A percentile compares a stretch with the other conserved stretches of the same genome.
These are phyloP conservation scores for Gymnothorax javanicus DNA, from an alignment of 2,797 vertebrate genomes.

Conservation along the genomic window DNA sequence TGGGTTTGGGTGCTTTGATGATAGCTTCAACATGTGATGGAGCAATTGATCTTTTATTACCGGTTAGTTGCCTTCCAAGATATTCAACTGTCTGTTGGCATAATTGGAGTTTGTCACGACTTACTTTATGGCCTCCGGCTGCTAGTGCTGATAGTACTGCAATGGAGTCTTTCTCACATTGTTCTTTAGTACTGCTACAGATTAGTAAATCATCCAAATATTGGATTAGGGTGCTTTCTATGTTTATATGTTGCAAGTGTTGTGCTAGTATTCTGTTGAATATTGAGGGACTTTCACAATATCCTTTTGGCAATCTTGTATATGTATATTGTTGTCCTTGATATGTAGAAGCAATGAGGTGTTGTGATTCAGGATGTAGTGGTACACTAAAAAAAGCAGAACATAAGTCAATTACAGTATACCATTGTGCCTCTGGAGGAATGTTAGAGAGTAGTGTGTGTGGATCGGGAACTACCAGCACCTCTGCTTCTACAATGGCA, in stretches of 20 bases:
- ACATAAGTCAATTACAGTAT: no score
- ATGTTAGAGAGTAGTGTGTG: background rate
- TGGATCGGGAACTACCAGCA: background rate
- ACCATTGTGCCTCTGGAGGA: no score
- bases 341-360: no score
- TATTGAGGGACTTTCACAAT: no score
- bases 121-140: no score
- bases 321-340: no score
- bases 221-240: background rate
- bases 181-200: no score
- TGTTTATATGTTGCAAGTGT: background rate
- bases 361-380: no score
- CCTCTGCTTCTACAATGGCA: background rate
- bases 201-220: background rate
- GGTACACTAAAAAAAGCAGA: no score
- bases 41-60: background rate
- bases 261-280: no score
- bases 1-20: background rate
- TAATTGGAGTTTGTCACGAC: no score
- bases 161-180: background rate
- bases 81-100: background rate
- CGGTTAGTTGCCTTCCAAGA: background rate
- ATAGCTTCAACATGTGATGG: constrained; percentile 1
- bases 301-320: no score
- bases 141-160: background rate